Evolutionary conservation across 1,140 invertebrate genomes (phyloP).

Genomic region (Meteorus sp.): DNA sequence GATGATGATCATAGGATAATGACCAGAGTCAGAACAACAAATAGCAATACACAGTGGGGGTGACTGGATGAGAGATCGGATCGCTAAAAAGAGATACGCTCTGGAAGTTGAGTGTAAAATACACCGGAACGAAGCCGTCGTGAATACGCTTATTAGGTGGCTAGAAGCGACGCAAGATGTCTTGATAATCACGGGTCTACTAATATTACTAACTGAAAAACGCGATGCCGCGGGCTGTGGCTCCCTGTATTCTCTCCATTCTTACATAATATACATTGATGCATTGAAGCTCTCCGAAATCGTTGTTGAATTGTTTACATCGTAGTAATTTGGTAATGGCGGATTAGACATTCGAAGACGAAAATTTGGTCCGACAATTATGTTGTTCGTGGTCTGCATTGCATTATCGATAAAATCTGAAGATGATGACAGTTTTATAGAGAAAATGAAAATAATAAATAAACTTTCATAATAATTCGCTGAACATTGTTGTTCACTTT

Average conservation of each 20-base stretch:
- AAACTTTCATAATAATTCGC: too few relatives aligned
- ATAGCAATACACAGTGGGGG: too few relatives aligned
- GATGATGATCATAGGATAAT: too few relatives aligned
- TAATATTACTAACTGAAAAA: constrained; percentile 51
- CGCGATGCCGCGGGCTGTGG: constrained; percentile 24
- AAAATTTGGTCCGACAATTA: background rate
- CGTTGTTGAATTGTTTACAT: constrained; percentile 53
- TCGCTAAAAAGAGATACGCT: background rate
- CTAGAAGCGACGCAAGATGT: constrained; percentile 53
- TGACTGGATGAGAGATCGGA: too few relatives aligned
- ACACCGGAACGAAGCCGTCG: constrained; percentile 44
- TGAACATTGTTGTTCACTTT: too few relatives aligned
- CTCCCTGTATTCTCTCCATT: constrained; percentile 1
- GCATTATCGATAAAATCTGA: constrained; percentile 10
- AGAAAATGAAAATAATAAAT: too few relatives aligned
- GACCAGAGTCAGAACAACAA: too few relatives aligned
- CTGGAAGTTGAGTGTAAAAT: constrained; percentile 40
- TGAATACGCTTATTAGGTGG: constrained; percentile 44
- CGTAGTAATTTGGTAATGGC: constrained; percentile 57
- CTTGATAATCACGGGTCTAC: constrained; percentile 50
- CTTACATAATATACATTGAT: background rate
- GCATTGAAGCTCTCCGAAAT: constrained; percentile 28
- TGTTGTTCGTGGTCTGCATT: background rate
- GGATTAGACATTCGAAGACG: constrained; percentile 13
- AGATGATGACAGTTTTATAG: too few relatives aligned